These are phyloP conservation scores for Sclerodermus sp. DNA, from an alignment of 2,888 invertebrate genomes.

Conservation along the genomic window DNA sequence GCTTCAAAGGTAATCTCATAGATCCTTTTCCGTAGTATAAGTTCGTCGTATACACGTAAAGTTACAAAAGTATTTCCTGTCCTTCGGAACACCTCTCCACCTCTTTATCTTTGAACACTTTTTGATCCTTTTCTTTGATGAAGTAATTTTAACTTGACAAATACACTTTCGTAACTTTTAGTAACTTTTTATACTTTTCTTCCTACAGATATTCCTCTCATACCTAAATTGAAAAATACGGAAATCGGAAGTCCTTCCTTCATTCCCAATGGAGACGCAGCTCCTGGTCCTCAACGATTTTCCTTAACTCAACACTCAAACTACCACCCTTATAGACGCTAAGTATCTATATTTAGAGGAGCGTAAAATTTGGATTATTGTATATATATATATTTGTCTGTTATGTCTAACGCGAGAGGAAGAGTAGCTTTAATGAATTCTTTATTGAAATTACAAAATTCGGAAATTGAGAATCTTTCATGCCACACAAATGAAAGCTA, in stretches of 20 bases:
- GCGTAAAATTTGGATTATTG: background rate
- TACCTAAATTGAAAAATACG: conserved; percentile 48
- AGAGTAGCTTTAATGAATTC: conserved; percentile 29
- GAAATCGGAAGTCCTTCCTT: conserved; percentile 45
- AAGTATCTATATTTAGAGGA: conserved; percentile 30
- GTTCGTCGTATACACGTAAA: too few species aligned
- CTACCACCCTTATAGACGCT: conserved; percentile 61
- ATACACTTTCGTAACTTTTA: background rate
- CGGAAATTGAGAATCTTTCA: conserved; percentile 2
- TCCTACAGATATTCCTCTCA: conserved; percentile 41
- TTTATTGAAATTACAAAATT: conserved; percentile 24
- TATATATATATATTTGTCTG: background rate
- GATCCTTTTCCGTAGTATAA: too few species aligned
- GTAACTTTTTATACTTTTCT: conserved; percentile 19
- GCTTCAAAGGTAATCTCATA: too few species aligned
- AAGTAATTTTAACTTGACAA: conserved; percentile 1
- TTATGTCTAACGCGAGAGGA: too few species aligned
- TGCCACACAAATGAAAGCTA: too few species aligned
- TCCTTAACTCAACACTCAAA: conserved; percentile 57
- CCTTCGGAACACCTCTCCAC: too few species aligned
- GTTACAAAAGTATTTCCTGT: too few species aligned
- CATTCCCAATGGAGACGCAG: conserved; percentile 48
- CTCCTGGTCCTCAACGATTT: conserved; percentile 60
- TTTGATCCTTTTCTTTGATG: background rate
- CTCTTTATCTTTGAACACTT: background rate